A percentile compares a stretch with the other conserved stretches of the same genome.
These are phyloP conservation scores for Pristionchus japonicus DNA, from an alignment of 2,888 invertebrate genomes.

Conservation along the genomic window DNA sequence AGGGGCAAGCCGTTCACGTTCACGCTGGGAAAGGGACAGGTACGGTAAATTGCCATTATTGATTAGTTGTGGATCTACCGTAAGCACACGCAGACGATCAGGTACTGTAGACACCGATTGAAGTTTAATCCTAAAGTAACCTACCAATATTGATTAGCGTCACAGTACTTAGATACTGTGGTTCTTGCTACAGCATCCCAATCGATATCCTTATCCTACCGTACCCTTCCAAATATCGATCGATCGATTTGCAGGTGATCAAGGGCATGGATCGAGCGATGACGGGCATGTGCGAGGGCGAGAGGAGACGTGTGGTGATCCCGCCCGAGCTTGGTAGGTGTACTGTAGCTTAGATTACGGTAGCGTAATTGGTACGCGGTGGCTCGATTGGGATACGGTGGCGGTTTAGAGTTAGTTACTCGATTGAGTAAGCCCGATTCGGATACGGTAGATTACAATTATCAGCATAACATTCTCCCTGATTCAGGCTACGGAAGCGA, in stretches of 20 bases:
- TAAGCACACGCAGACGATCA: not conserved
- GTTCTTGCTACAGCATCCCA: not conserved
- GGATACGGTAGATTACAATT: too few species aligned
- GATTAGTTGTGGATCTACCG: not conserved
- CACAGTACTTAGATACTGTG: too few species aligned
- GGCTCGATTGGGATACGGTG: too few species aligned
- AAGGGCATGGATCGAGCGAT: constrained; percentile 73
- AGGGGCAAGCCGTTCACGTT: constrained; percentile 72
- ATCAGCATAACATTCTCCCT: not conserved
- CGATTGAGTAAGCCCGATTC: too few species aligned
- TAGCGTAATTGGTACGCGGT: not conserved
- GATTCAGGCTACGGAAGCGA: constrained; percentile 71
- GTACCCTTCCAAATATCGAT: not conserved
- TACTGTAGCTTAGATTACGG: constrained; percentile 19
- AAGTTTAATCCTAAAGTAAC: too few species aligned
- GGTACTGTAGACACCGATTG: too few species aligned
- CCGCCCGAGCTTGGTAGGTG: constrained; percentile 71
- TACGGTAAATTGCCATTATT: constrained; percentile 47
- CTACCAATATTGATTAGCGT: too few species aligned
- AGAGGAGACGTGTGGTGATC: constrained; percentile 68
- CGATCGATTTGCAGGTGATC: constrained; percentile 58
- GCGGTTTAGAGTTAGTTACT: too few species aligned
- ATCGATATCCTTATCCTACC: not conserved
- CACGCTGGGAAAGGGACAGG: constrained; percentile 66
- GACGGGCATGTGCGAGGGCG: constrained; percentile 74